phyloP scores from a whole-genome alignment of 2,888 invertebrate species.

The Lordiphosa andalusiaca region DNA sequence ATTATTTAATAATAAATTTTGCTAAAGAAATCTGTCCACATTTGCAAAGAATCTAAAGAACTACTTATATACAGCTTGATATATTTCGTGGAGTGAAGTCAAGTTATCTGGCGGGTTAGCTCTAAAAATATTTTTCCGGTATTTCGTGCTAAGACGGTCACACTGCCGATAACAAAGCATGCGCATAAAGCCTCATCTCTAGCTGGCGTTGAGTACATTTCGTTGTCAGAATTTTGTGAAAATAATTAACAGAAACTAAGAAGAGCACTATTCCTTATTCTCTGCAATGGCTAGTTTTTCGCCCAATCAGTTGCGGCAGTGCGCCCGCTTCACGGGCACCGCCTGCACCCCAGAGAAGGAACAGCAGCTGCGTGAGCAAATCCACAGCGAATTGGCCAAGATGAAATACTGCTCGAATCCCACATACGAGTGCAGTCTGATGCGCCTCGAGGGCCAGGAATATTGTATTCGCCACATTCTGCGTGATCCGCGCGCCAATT shows the following conservation, averaged over 20 bases:
- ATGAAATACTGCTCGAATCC: constrained; percentile 84
- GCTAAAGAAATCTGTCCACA: no score
- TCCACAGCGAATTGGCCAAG: constrained; percentile 84
- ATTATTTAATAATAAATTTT: no score
- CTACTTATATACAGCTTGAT: no score
- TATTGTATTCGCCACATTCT: constrained; percentile 92
- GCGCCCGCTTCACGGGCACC: constrained; percentile 50
- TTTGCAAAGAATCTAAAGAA: no score
- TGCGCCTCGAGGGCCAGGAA: constrained; percentile 86
- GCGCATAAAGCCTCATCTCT: no score
- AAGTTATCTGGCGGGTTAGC: no score
- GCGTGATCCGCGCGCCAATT: constrained; percentile 91
- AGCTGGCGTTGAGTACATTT: no score
- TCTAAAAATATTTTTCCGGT: no score
- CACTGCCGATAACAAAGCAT: no score
- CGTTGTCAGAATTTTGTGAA: background rate
- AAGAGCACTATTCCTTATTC: background rate
- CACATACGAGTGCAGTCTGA: constrained; percentile 85
- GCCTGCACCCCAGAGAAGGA: constrained; percentile 72
- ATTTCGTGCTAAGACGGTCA: no score
- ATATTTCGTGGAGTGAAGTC: no score
- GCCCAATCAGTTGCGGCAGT: constrained; percentile 63
- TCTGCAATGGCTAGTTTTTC: constrained; percentile 56
- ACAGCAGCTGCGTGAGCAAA: constrained; percentile 80
- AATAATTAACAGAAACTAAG: background rate